Conservation (phyloP, 2,797 vertebrate genomes). For the Pseudochromis fuscus region DNA sequence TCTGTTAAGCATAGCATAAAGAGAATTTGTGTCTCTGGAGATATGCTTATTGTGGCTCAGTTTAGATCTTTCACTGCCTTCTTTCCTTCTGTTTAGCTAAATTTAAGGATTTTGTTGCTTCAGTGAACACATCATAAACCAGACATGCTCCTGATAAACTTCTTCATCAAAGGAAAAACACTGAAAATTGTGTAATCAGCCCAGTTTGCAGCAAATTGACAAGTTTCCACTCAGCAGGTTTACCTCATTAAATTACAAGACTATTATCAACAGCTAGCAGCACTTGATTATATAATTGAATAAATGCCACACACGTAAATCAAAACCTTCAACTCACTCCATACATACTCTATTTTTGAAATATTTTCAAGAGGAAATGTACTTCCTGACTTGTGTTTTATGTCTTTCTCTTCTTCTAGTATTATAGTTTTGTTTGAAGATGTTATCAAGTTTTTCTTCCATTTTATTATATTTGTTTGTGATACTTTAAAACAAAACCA, state of each 20-base stretch:
- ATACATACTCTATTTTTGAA: neutral
- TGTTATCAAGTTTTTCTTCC: too few relatives aligned
- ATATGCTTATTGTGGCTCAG: too few relatives aligned
- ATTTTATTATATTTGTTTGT: too few relatives aligned
- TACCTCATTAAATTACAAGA: neutral
- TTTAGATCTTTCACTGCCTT: neutral
- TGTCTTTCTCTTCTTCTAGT: too few relatives aligned
- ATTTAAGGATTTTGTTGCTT: neutral
- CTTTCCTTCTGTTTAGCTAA: neutral
- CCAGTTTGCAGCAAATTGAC: neutral
- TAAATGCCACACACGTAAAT: too few relatives aligned
- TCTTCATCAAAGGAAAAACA: neutral
- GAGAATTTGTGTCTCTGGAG: too few relatives aligned
- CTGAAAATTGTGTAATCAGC: slow-evolving; percentile 8
- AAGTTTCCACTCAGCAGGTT: neutral
- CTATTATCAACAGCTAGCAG: neutral
- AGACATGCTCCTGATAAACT: neutral
- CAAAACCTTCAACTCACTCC: too few relatives aligned
- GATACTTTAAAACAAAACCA: neutral
- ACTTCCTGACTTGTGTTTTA: too few relatives aligned
- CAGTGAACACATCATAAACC: neutral
- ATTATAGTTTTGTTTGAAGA: too few relatives aligned
- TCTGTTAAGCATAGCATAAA: neutral
- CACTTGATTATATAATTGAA: too few relatives aligned
- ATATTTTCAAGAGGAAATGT: neutral